Conservation (phyloP, 2,113 vertebrate genomes). For the Cepphus grylle region DNA sequence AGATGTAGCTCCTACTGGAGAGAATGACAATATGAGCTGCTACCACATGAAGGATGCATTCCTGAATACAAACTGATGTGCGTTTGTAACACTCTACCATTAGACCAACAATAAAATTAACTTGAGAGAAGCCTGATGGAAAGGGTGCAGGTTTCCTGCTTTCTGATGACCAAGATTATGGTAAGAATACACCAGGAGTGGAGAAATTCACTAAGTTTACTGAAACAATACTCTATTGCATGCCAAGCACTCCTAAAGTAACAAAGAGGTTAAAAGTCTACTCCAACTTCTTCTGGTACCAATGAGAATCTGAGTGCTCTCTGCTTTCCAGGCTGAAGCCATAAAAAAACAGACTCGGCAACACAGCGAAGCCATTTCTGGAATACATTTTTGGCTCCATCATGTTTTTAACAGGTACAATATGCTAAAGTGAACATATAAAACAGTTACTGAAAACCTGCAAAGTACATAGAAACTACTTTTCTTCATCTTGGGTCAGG, state of each 20-base stretch:
- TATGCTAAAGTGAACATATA: not conserved
- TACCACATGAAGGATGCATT: not conserved
- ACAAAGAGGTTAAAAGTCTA: not conserved
- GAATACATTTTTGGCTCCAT: not conserved
- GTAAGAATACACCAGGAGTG: not conserved
- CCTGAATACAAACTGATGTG: not conserved
- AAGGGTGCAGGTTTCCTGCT: not conserved
- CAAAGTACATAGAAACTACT: not conserved
- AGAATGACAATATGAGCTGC: not conserved
- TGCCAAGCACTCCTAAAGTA: not conserved
- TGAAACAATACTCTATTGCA: not conserved
- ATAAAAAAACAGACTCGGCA: not conserved
- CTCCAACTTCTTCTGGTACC: not conserved
- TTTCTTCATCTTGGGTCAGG: not conserved
- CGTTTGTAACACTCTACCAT: not conserved
- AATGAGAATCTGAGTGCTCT: not conserved
- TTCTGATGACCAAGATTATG: not conserved
- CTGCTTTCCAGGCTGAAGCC: not conserved
- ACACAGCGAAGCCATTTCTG: not conserved
- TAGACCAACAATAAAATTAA: not conserved
- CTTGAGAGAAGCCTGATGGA: not conserved
- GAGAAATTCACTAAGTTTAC: not conserved
- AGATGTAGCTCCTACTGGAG: not conserved
- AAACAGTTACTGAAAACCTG: not conserved
- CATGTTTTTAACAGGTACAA: not conserved